Evolutionary conservation across 1,140 invertebrate species (phyloP).

Genomic region (Drosophila cardini): DNA sequence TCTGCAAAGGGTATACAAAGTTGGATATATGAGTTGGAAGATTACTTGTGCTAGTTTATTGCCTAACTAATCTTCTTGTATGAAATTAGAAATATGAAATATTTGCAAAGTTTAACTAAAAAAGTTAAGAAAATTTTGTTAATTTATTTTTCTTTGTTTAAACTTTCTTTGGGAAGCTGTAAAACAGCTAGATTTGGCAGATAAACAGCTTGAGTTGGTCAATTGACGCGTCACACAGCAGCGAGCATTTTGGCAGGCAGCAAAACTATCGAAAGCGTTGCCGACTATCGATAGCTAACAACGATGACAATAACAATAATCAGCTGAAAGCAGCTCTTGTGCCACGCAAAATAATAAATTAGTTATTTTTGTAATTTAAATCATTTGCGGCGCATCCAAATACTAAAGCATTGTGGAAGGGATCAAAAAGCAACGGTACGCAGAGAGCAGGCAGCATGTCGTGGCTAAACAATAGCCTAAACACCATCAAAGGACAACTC

Average conservation of each 20-base stretch:
- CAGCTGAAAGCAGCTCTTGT: slow-evolving; percentile 74
- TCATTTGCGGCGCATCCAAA: slow-evolving; percentile 11
- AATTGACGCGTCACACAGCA: slow-evolving; percentile 31
- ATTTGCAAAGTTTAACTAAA: too few relatives aligned
- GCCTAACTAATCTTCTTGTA: too few relatives aligned
- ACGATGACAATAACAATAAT: slow-evolving; percentile 63
- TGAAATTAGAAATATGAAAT: too few relatives aligned
- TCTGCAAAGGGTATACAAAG: too few relatives aligned
- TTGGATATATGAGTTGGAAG: too few relatives aligned
- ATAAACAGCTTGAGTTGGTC: neutral
- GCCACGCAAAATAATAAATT: slow-evolving; percentile 75
- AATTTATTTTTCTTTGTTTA: neutral
- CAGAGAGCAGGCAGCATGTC: slow-evolving; percentile 86
- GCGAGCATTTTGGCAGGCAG: slow-evolving; percentile 30
- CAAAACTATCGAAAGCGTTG: slow-evolving; percentile 24
- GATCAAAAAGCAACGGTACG: slow-evolving; percentile 6
- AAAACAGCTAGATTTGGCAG: neutral
- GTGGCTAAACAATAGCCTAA: slow-evolving; percentile 91
- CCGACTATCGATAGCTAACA: slow-evolving; percentile 40
- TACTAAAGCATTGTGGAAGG: slow-evolving; percentile 15
- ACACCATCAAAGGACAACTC: slow-evolving; percentile 90
- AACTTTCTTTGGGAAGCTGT: neutral
- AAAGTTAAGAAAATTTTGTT: neutral
- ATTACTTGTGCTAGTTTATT: too few relatives aligned
- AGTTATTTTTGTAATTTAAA: slow-evolving; percentile 47